Conservation (phyloP, 2,888 invertebrate species). For the Machimus rusticus region DNA sequence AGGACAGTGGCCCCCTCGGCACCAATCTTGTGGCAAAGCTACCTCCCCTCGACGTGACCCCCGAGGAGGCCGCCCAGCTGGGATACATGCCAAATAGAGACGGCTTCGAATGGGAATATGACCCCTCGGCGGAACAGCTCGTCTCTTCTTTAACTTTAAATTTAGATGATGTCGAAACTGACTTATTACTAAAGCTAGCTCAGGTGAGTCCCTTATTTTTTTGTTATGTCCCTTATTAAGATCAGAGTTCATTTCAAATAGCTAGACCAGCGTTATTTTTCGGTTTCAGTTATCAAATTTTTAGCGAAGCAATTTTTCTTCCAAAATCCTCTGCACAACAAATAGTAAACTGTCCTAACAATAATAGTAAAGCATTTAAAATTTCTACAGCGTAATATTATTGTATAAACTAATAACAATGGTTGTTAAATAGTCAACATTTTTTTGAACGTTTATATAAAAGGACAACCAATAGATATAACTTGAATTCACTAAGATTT, state of each 20-base stretch:
- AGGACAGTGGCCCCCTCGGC: conserved; percentile 77
- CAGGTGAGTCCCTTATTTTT: conserved; percentile 62
- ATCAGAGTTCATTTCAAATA: neutral
- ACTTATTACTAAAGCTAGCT: conserved; percentile 86
- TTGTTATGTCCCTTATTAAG: neutral
- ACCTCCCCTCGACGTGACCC: conserved; percentile 80
- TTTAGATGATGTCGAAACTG: conserved; percentile 88
- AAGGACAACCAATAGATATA: no score
- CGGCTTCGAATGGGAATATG: conserved; percentile 96
- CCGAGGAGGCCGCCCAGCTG: conserved; percentile 86
- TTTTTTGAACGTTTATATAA: no score
- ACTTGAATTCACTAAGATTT: no score
- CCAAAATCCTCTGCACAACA: no score
- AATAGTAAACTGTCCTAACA: no score
- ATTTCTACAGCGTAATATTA: no score
- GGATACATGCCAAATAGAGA: conserved; percentile 96
- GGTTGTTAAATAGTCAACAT: no score
- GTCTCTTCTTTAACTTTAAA: conserved; percentile 85
- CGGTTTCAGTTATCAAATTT: no score
- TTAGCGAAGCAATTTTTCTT: no score
- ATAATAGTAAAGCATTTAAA: no score
- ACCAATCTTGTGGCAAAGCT: conserved; percentile 75
- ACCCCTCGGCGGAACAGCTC: conserved; percentile 88
- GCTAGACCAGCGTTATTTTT: no score
- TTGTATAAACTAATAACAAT: no score